Evolutionary conservation across 2,113 vertebrate species (phyloP).

Genomic region (Emberiza fucata): DNA sequence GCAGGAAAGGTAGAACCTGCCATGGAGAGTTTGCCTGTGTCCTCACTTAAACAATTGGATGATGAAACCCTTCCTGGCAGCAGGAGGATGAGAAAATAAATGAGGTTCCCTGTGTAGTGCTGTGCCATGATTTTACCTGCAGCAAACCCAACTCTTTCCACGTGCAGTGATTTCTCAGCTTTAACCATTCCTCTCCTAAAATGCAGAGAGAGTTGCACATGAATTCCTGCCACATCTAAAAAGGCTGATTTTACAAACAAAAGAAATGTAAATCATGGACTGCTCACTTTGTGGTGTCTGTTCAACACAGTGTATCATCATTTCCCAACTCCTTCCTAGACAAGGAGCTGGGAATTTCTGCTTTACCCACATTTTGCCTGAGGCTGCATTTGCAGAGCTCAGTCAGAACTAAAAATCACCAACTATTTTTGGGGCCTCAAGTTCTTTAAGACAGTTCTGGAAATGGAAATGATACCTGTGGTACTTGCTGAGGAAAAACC

Average conservation of each 20-base stretch:
- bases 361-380: neutral
- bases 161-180: neutral
- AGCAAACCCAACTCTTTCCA: neutral
- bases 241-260: neutral
- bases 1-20: neutral
- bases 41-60: neutral
- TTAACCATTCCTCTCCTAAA: neutral
- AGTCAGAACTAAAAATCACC: neutral
- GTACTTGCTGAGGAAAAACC: neutral
- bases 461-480: neutral
- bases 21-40: rapidly evolving
- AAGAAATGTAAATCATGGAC: neutral
- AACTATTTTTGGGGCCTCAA: neutral
- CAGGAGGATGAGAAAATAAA: neutral
- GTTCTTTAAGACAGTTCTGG: neutral
- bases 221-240: neutral
- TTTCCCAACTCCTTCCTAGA: neutral
- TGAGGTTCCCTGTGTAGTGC: neutral
- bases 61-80: neutral
- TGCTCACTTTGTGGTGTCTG: neutral
- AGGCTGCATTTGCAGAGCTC: neutral
- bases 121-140: neutral
- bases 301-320: neutral
- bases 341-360: neutral
- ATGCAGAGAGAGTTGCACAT: neutral